Conservation (phyloP, 2,797 vertebrate species). For the Antennarius maculatus region DNA sequence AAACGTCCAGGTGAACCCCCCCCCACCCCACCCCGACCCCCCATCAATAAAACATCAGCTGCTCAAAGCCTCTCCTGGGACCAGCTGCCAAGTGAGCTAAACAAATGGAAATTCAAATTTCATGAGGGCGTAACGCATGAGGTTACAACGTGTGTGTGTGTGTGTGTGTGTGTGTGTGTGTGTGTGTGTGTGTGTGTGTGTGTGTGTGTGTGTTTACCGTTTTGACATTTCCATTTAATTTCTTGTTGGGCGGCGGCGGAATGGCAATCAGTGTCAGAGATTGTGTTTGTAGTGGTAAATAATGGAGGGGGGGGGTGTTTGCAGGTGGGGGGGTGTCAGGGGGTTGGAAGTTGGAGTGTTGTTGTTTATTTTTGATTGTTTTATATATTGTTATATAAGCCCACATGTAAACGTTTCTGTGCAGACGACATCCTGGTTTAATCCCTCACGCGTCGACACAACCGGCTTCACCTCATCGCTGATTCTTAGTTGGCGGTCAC, state of each 20-base stretch:
- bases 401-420: no score
- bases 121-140: constrained; percentile 53
- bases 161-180: no score
- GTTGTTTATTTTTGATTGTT: neutral
- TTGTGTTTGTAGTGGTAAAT: constrained; percentile 63
- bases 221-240: constrained; percentile 78
- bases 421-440: no score
- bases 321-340: constrained; percentile 22
- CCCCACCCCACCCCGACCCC: neutral
- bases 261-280: constrained; percentile 62
- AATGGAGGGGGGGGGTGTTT: constrained; percentile 50
- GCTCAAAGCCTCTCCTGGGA: constrained; percentile 65
- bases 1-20: constrained; percentile 57
- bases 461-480: no score
- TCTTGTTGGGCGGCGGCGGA: constrained; percentile 57
- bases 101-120: constrained; percentile 80
- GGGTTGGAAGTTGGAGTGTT: neutral
- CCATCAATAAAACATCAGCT: constrained; percentile 75
- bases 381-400: no score
- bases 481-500: no score
- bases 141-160: constrained; percentile 14
- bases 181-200: no score
- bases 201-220: constrained; percentile 43
- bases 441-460: no score
- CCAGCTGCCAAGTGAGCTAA: constrained; percentile 54